Evolutionary conservation across 2,888 invertebrate species (phyloP).

Genomic region (Galerucella calmariensis): DNA sequence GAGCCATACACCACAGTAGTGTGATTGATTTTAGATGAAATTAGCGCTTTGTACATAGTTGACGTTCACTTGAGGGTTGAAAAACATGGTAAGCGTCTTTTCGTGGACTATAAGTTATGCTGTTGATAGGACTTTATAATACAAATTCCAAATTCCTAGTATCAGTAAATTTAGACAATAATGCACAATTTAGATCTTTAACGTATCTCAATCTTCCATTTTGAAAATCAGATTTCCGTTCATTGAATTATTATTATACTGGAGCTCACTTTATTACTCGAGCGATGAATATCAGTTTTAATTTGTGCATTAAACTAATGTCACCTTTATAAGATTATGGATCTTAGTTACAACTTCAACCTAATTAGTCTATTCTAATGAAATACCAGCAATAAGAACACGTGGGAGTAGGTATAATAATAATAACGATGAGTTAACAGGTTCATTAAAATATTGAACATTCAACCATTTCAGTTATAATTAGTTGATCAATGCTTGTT

Average conservation of each 20-base stretch:
- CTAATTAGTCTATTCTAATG: slow-evolving; percentile 2
- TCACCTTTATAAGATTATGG: not conserved
- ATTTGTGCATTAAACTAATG: not conserved
- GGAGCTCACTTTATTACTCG: not conserved
- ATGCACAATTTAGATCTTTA: no score
- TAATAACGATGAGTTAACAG: not conserved
- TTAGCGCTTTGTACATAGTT: no score
- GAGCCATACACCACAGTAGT: no score
- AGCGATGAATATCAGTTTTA: not conserved
- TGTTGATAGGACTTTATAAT: no score
- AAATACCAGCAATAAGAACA: slow-evolving; percentile 1
- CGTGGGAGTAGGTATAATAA: not conserved
- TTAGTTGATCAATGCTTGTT: not conserved
- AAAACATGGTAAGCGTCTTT: no score
- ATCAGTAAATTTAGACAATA: no score
- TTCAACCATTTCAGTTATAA: not conserved
- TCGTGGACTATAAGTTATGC: no score
- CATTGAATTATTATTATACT: not conserved
- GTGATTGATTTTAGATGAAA: no score
- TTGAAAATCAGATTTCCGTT: no score
- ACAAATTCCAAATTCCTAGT: no score
- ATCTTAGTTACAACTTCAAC: not conserved
- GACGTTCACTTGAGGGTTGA: no score
- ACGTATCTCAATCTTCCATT: no score
- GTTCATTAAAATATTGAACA: not conserved